Evolutionary conservation across 2,888 invertebrate genomes (phyloP).

Genomic region (Scaptomyza flava): DNA sequence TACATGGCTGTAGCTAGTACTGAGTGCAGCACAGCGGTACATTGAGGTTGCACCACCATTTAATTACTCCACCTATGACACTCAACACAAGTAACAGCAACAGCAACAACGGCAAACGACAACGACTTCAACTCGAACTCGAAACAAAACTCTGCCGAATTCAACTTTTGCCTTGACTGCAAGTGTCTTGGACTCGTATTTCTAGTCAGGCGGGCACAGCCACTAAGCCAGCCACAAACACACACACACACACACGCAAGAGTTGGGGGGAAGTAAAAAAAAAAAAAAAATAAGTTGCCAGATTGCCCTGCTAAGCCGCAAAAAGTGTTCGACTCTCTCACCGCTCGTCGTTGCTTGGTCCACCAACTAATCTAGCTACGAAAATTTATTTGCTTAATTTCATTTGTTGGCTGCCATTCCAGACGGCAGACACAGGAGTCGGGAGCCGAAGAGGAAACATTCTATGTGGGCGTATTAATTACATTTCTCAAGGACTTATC

Average conservation of each 20-base stretch:
- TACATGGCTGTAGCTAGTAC: slow-evolving; percentile 34
- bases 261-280: no score
- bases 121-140: slow-evolving; percentile 14
- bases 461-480: slow-evolving; percentile 58
- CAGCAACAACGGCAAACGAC: background rate
- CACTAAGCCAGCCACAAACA: slow-evolving; percentile 41
- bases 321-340: slow-evolving; percentile 49
- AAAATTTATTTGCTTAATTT: slow-evolving; percentile 80
- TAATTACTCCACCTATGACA: slow-evolving; percentile 40
- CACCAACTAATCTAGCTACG: slow-evolving; percentile 66
- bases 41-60: slow-evolving; percentile 55
- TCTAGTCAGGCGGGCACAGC: slow-evolving; percentile 3
- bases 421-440: background rate
- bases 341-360: slow-evolving; percentile 10
- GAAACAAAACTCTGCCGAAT: background rate
- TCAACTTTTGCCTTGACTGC: slow-evolving; percentile 33
- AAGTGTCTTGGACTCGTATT: slow-evolving; percentile 49
- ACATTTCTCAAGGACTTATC: slow-evolving; percentile 28
- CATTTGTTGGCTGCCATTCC: slow-evolving; percentile 62
- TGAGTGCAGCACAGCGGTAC: slow-evolving; percentile 29
- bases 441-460: background rate
- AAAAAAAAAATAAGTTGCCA: slow-evolving; percentile 42
- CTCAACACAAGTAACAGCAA: background rate
- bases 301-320: slow-evolving; percentile 74
- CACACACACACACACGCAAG: slow-evolving; percentile 7